phyloP scores from a whole-genome alignment of 2,888 invertebrate genomes.

The Lasioglossum villosulum region DNA sequence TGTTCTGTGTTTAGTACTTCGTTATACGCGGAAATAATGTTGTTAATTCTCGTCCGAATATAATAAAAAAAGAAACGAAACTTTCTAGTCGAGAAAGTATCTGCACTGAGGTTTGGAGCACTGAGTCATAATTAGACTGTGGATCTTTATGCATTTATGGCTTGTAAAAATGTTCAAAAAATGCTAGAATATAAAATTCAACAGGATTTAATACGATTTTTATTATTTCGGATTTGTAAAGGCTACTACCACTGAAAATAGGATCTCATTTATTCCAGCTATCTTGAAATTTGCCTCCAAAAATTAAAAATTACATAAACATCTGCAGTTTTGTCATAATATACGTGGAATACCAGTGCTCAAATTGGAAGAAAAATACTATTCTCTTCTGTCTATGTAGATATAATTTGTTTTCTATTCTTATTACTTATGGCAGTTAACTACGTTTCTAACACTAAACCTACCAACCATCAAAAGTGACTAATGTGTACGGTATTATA shows the following conservation, averaged over 20 bases:
- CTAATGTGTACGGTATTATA: no score
- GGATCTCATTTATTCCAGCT: no score
- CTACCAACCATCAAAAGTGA: no score
- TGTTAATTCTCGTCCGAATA: background rate
- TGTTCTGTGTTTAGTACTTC: background rate
- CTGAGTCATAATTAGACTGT: background rate
- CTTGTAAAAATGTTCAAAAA: no score
- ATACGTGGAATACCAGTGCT: background rate
- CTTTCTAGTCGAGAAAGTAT: background rate
- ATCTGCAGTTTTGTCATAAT: no score
- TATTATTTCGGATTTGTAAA: no score
- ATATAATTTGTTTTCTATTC: background rate
- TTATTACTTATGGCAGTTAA: background rate
- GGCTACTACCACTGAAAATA: no score
- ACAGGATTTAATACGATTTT: no score
- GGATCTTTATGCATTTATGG: no score
- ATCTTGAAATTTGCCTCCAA: no score
- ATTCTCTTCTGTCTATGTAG: background rate
- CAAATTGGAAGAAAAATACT: background rate
- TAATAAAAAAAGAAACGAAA: background rate
- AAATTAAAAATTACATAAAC: no score
- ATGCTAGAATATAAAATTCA: no score
- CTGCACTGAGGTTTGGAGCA: background rate
- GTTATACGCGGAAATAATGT: background rate
- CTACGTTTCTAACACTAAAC: background rate